Percentiles rank a stretch among this genome's conserved stretches.
These are phyloP conservation scores for Notamacropus eugenii DNA, from an alignment of 2,797 vertebrate genomes.

Conservation along the genomic window DNA sequence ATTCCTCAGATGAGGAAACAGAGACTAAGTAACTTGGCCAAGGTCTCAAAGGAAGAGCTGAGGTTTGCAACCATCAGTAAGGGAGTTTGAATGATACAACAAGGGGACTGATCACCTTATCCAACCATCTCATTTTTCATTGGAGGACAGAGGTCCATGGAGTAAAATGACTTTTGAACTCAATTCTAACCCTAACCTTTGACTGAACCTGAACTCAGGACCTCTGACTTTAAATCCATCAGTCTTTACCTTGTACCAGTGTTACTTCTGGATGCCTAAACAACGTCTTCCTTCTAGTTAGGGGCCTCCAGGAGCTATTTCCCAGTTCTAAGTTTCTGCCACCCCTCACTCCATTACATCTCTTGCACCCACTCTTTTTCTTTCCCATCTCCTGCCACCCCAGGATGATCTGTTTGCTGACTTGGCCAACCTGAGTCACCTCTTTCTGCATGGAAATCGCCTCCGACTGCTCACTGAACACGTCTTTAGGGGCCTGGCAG, in stretches of 20 bases:
- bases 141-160: not conserved
- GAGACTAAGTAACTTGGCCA: not conserved
- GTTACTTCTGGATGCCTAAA: not conserved
- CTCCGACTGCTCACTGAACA: conserved; percentile 94
- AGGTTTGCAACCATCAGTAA: not conserved
- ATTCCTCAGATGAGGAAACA: not conserved
- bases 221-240: not conserved
- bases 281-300: not conserved
- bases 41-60: not conserved
- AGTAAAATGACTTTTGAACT: not conserved
- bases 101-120: not conserved
- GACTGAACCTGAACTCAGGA: not conserved
- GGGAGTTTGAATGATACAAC: not conserved
- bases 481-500: conserved; percentile 93
- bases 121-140: not conserved
- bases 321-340: not conserved
- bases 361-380: not conserved
- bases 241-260: not conserved
- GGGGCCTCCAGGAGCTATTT: not conserved
- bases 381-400: not conserved
- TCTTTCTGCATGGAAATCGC: conserved; percentile 96
- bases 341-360: too few relatives aligned
- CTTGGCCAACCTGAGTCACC: conserved; percentile 96
- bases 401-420: conserved; percentile 96
- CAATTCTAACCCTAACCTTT: not conserved